A percentile compares a stretch with the other conserved stretches of the same genome.
phyloP scores from a whole-genome alignment of 2,797 vertebrate genomes.

The Allenopithecus nigroviridis region DNA sequence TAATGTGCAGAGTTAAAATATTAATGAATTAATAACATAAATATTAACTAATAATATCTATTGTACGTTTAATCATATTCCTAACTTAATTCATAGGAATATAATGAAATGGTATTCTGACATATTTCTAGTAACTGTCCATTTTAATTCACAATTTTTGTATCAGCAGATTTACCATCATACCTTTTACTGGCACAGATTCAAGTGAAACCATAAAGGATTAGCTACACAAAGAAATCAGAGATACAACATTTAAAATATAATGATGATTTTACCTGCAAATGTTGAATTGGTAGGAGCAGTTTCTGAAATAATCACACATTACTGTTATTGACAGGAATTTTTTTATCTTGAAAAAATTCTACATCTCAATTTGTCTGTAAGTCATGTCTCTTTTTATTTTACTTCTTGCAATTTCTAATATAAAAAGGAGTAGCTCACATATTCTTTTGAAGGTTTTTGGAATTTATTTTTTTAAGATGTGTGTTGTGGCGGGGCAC shows the following conservation, averaged over 20 bases:
- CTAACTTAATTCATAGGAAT: neutral
- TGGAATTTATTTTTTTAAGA: neutral
- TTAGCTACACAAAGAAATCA: neutral
- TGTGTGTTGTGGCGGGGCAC: neutral
- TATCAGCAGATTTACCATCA: neutral
- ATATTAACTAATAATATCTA: neutral
- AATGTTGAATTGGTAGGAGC: conserved; percentile 36
- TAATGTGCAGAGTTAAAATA: neutral
- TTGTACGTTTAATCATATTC: neutral
- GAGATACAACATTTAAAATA: neutral
- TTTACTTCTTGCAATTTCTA: neutral
- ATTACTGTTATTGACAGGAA: conserved; percentile 42
- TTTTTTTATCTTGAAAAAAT: neutral
- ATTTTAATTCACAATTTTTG: conserved; percentile 24
- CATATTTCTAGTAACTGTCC: neutral
- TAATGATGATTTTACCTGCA: conserved; percentile 59
- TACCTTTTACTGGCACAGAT: neutral
- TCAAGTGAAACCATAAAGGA: neutral
- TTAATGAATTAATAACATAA: neutral
- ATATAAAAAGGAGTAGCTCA: neutral
- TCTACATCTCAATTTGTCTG: neutral
- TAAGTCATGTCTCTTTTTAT: neutral
- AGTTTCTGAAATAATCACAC: conserved; percentile 64
- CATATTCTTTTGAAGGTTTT: neutral
- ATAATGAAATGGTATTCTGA: neutral